Base-by-base conservation (phyloP, 2,888 invertebrate species). In the Deroplatys truncata region DNA sequence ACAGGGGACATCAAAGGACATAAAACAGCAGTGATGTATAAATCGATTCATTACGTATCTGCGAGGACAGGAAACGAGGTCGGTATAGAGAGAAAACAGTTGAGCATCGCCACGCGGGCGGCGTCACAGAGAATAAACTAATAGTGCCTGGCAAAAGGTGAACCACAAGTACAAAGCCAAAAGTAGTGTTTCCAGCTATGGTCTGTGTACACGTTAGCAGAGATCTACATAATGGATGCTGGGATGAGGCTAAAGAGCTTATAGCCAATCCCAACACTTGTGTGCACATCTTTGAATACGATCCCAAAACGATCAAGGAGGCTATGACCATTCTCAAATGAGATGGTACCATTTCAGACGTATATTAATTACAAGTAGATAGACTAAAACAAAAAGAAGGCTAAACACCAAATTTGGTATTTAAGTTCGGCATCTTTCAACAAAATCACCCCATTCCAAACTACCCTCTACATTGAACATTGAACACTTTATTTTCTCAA, bases 1-100 rank as follows among this genome's bases (percentile, higher is more conserved):
- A 43, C 88, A 90, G 84, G 88, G 83, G 43, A 90, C 90, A 88
- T 90, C 90, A 90, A 90, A 90, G 86, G 90, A 88, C 86, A 88
- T 85, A 86, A 86, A 83, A 86, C 82, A 90, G 56, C 90, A 88
- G 85, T 88, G 88, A 86, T 86, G 88, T 90, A 84, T 82, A 88
- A 88, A 90, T 90, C 90, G 90, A 90, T 90, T 88, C 85, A 87
- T 87, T 87, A 87, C n/a, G 83, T 82, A 35, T 35, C 85, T 56
- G 56, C 16, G 56, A 72, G 56, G 56, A 72, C 20, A 72, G 56
- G 56, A 72, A 72, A 72, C 56, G 56, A 72, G 56, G 56, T 72
- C 25, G 56, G 56, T 72, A 72, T 72, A 13, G 82, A 83, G 87
- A 87, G 35, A 28, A 83, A 85, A 85, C 85, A 43, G 43, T 85